Base-by-base conservation (phyloP, 2,888 invertebrate genomes). In the Thymelicus lineola region DNA sequence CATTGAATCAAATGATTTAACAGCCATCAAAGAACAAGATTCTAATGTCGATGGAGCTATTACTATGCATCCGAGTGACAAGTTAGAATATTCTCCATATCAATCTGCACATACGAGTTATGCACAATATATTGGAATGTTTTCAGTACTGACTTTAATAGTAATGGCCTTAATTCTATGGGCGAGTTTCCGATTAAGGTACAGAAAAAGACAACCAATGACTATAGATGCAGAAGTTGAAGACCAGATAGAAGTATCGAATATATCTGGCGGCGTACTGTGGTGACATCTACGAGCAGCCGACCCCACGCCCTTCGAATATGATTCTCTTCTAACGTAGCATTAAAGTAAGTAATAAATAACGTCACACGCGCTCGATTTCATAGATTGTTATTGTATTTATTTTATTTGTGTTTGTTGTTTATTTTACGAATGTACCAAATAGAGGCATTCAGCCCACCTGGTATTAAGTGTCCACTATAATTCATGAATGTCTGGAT, bases 221-320 rank as follows among this genome's bases (percentile, higher is more conserved):
- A 82, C 80, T 65, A 76, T 79, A 72, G 82, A 86, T 66, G 76
- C 82, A 65, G 86, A 86, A 68, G 79, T 82, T 45, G 88, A 86
- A 76, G 91, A 93, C 80, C 93, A 94, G 82, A 94, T 96, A 91
- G 96, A 96, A 86, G 96, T 96, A 84, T 89, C 94, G 67, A 94
- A 93, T 86, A 94, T 94, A 80, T 95, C 95, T 70, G 95, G 96
- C 64, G 94, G 95, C 60, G 96, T 96, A 79, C 91, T 96, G 73
- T 96, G 96, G 96, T 96, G 96, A 96, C 95, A 95, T 83, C 86
- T 95, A 83, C 91, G 94, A 79, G 94, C 94, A 88, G 90, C 93
- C 89, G 93, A 92, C 87, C 90, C 93, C 53, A 94, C 93, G 80
- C 95, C 95, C 88, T 95, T 90, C 89, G 94, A 90, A 89, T 95